phyloP scores from a whole-genome alignment of 30 jellyfish, hydroid and myxozoan species.

The Clytia hemisphaerica region DNA sequence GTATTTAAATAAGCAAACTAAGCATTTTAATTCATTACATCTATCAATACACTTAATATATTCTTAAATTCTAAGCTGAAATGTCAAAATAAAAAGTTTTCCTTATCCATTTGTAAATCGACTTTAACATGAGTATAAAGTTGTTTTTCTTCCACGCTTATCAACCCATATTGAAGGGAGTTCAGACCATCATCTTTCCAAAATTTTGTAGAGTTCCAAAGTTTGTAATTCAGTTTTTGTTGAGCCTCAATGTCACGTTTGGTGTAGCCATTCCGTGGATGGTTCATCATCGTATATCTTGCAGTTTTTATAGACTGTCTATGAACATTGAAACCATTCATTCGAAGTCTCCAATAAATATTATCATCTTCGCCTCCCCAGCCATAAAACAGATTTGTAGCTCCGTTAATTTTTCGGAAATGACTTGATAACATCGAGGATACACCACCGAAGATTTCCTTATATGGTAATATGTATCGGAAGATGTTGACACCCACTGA shows the following conservation, averaged over 20 bases:
- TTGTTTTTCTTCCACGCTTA: conserved; percentile 7
- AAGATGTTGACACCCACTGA: conserved; percentile 86
- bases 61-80: no score
- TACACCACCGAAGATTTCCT: conserved; percentile 35
- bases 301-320: conserved; percentile 69
- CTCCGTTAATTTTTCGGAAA: conserved; percentile 23
- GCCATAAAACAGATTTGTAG: conserved; percentile 24
- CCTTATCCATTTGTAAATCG: conserved; percentile 34
- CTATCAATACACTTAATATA: no score
- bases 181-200: conserved; percentile 48
- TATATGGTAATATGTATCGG: conserved; percentile 38
- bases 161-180: conserved; percentile 33
- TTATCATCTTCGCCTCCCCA: conserved; percentile 60
- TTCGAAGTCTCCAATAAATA: conserved; percentile 25
- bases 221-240: background rate
- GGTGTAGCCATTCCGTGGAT: conserved; percentile 21
- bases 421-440: conserved; percentile 5
- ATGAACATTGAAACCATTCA: conserved; percentile 35
- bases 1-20: no score
- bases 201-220: background rate
- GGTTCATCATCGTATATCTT: conserved; percentile 68
- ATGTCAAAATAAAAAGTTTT: no score
- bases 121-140: conserved; percentile 45
- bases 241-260: conserved; percentile 2
- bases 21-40: no score